Conservation (phyloP, 2,888 invertebrate genomes). For the Aleiodes alternator region DNA sequence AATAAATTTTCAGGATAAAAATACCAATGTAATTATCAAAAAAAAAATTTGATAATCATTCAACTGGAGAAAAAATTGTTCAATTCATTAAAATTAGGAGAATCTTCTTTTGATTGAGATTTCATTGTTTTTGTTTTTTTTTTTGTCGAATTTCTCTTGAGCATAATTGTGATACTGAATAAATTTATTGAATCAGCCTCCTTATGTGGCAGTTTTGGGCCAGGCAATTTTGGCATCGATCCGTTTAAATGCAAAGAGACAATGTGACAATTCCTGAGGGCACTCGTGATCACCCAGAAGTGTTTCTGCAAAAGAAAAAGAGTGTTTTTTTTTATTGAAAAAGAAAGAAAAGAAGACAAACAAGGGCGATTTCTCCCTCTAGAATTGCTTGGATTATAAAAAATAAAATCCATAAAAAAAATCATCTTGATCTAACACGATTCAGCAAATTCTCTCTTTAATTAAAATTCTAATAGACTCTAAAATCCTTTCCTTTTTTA, state of each 20-base stretch:
- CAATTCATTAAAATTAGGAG: no score
- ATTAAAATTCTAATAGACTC: conserved; percentile 55
- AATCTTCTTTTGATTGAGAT: conserved; percentile 17
- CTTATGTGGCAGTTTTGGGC: conserved; percentile 81
- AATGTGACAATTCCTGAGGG: conserved; percentile 93
- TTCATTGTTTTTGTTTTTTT: conserved; percentile 2
- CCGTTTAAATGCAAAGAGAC: conserved; percentile 95
- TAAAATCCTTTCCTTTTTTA: no score
- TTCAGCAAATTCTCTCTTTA: conserved; percentile 8
- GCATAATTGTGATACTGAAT: conserved; percentile 31
- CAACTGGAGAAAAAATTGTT: not conserved
- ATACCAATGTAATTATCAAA: conserved; percentile 13
- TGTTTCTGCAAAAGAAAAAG: conserved; percentile 83
- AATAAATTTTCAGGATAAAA: no score
- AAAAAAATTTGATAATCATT: not conserved
- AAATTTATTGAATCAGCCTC: conserved; percentile 29
- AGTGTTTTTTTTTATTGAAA: conserved; percentile 27
- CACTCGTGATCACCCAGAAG: conserved; percentile 92
- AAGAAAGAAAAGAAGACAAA: conserved; percentile 1
- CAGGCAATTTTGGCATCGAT: conserved; percentile 98
- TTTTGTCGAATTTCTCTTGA: not conserved
- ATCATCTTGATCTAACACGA: no score
- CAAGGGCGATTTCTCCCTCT: not conserved
- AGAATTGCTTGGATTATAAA: not conserved
- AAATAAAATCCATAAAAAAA: conserved; percentile 16